Conservation (phyloP, 2,113 vertebrate species). For the Pluvialis apricaria region DNA sequence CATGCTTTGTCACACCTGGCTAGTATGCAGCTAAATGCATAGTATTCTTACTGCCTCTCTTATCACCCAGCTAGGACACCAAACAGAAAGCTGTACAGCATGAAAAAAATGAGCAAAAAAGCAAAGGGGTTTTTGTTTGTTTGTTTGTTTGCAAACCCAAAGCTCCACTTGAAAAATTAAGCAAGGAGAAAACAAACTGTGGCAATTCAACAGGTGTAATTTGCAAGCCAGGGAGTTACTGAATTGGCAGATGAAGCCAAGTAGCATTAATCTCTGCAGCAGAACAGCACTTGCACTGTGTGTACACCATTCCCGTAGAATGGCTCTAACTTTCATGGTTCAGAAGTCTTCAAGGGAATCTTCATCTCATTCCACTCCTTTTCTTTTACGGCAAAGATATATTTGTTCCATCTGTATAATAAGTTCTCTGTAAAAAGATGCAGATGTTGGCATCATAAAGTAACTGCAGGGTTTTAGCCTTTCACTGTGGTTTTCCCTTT, state of each 20-base stretch:
- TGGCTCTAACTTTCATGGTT: neutral
- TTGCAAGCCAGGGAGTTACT: neutral
- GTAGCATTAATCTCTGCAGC: neutral
- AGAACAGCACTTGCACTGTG: neutral
- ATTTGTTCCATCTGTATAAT: neutral
- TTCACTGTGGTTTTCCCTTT: neutral
- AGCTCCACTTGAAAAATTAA: neutral
- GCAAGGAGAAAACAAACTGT: neutral
- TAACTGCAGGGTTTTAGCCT: neutral
- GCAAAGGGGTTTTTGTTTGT: fast-evolving
- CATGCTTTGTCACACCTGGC: neutral
- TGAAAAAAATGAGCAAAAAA: neutral
- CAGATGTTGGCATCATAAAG: neutral
- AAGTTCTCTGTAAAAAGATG: neutral
- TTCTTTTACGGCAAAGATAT: neutral
- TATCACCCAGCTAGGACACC: neutral
- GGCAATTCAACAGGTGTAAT: neutral
- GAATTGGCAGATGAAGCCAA: neutral
- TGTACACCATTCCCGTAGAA: neutral
- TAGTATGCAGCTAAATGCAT: neutral
- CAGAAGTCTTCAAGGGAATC: neutral
- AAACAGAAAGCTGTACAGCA: neutral
- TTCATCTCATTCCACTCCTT: neutral
- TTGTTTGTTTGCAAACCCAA: neutral
- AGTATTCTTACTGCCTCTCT: neutral